Conservation (phyloP, 2,113 vertebrate species). For the Penelope pileata region DNA sequence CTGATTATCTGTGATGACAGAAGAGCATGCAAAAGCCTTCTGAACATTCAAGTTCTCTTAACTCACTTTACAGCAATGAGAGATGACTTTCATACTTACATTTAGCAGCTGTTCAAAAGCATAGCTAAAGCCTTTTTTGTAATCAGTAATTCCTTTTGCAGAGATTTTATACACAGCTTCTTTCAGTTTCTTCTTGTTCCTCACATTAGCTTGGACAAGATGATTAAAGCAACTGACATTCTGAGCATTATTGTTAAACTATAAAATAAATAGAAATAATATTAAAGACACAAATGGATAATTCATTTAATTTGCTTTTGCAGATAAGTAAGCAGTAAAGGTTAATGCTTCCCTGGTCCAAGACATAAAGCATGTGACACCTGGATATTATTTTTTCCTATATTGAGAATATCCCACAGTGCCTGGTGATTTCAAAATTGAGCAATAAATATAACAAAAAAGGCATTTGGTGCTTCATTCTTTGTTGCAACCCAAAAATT, state of each 20-base stretch:
- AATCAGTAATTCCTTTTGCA: slow-evolving; percentile 97
- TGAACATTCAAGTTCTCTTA: neutral
- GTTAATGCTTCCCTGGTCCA: neutral
- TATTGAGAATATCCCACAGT: neutral
- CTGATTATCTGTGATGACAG: neutral
- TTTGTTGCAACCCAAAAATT: neutral
- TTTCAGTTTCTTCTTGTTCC: slow-evolving; percentile 98
- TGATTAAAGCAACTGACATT: slow-evolving; percentile 96
- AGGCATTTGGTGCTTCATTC: neutral
- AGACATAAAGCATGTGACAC: neutral
- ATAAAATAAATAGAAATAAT: neutral
- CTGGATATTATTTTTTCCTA: neutral
- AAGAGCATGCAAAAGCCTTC: neutral
- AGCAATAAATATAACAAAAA: neutral
- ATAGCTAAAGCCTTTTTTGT: slow-evolving; percentile 97
- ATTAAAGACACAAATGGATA: neutral
- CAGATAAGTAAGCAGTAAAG: neutral
- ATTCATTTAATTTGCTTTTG: neutral
- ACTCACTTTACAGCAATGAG: neutral
- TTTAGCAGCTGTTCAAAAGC: slow-evolving; percentile 94
- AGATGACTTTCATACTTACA: slow-evolving; percentile 77
- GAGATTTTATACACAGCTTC: slow-evolving; percentile 95
- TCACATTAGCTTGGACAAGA: slow-evolving; percentile 97
- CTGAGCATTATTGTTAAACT: slow-evolving; percentile 97
- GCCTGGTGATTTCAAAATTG: neutral